These are phyloP conservation scores for Avahi laniger DNA, from an alignment of 2,797 vertebrate genomes.

Conservation along the genomic window DNA sequence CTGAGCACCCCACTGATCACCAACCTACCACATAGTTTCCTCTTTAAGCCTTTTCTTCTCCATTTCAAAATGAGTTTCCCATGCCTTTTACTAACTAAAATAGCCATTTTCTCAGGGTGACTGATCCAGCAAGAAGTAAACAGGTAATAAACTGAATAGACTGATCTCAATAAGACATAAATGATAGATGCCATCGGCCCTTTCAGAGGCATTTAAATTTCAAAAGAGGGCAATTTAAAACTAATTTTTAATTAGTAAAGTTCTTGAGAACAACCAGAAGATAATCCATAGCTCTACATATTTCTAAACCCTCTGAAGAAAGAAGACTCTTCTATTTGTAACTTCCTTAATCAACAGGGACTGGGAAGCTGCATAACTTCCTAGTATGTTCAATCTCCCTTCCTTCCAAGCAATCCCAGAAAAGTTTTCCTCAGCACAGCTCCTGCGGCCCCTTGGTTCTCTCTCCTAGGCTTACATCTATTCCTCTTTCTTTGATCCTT, in stretches of 20 bases:
- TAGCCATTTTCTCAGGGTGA: not conserved
- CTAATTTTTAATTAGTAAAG: not conserved
- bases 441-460: not conserved
- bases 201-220: constrained; percentile 2
- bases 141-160: not conserved
- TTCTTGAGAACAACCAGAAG: not conserved
- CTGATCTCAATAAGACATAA: not conserved
- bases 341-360: not conserved
- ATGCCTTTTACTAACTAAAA: not conserved
- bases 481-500: not conserved
- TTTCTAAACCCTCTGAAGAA: constrained; percentile 1
- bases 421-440: not conserved
- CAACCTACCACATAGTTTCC: not conserved
- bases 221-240: constrained; percentile 30
- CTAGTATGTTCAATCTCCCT: not conserved
- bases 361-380: not conserved
- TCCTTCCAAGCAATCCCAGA: not conserved
- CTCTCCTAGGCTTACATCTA: not conserved
- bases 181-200: not conserved
- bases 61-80: not conserved
- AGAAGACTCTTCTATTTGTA: not conserved
- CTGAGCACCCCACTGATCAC: not conserved
- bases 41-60: not conserved
- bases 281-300: not conserved
- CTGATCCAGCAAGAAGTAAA: not conserved